phyloP scores from a whole-genome alignment of 1,140 invertebrate genomes.

The Pachypsylla venusta region DNA sequence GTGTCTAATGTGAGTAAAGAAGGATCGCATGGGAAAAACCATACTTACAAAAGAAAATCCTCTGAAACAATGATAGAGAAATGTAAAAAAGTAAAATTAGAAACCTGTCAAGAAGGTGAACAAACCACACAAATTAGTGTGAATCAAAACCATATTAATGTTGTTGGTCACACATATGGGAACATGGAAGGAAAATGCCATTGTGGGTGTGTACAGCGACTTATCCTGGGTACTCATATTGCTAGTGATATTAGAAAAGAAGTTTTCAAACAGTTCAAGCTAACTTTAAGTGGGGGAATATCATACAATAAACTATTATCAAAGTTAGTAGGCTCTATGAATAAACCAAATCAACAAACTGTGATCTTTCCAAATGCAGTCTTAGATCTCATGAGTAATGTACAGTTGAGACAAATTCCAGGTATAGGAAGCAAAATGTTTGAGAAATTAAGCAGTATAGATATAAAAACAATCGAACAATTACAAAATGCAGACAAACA shows the following conservation, averaged over 20 bases:
- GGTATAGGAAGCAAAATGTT: constrained; percentile 53
- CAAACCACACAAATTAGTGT: background rate
- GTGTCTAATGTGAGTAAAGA: too few species aligned
- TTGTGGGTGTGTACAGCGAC: constrained; percentile 50
- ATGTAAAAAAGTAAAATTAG: constrained; percentile 12
- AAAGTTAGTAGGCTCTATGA: constrained; percentile 51
- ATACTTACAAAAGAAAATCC: constrained; percentile 13
- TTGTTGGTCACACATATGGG: constrained; percentile 41
- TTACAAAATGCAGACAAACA: constrained; percentile 43
- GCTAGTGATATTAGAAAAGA: constrained; percentile 50
- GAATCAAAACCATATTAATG: too few species aligned
- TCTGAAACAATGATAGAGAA: too few species aligned
- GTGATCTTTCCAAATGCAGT: constrained; percentile 51
- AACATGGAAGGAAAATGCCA: constrained; percentile 38
- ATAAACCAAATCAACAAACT: constrained; percentile 71
- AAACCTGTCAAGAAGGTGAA: background rate
- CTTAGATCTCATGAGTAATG: constrained; percentile 41
- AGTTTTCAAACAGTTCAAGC: constrained; percentile 45
- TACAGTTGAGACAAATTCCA: constrained; percentile 46
- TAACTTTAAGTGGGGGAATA: constrained; percentile 67
- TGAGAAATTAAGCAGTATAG: constrained; percentile 42
- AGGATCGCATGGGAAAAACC: too few species aligned
- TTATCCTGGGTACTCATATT: constrained; percentile 47
- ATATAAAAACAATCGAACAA: constrained; percentile 46
- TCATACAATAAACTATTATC: constrained; percentile 69